These are phyloP conservation scores for Xanthia togata DNA, from an alignment of 2,888 invertebrate species.

Conservation along the genomic window DNA sequence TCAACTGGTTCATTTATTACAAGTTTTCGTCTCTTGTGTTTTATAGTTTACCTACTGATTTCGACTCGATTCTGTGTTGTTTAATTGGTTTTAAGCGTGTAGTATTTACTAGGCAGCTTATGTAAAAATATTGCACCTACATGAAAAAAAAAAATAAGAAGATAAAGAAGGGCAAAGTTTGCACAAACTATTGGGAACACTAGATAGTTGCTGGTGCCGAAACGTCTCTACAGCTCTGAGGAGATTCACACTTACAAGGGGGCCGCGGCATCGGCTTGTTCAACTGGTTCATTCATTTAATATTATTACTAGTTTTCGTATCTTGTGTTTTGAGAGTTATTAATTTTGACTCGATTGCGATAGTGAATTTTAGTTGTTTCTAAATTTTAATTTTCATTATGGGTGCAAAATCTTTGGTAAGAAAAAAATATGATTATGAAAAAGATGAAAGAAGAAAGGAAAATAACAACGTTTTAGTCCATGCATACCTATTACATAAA, in stretches of 20 bases:
- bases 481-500: background rate
- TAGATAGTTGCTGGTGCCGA: too few relatives aligned
- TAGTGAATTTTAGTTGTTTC: background rate
- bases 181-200: too few relatives aligned
- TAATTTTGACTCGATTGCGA: background rate
- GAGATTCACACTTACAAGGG: slow-evolving; percentile 32
- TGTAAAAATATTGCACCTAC: too few relatives aligned
- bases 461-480: background rate
- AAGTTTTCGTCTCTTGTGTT: background rate
- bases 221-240: background rate
- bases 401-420: background rate
- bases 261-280: background rate
- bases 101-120: too few relatives aligned
- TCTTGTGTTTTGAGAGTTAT: background rate
- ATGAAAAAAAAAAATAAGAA: too few relatives aligned
- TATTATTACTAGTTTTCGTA: background rate
- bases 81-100: background rate
- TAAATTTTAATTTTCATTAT: background rate
- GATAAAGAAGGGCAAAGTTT: too few relatives aligned
- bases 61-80: background rate
- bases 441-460: background rate
- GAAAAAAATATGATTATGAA: too few relatives aligned
- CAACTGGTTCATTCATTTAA: background rate
- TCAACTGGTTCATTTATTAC: slow-evolving; percentile 3
- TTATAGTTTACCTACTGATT: background rate